Evolutionary conservation across 1,140 invertebrate species (phyloP), one percentile per base, ranked within the genome.

Genomic region (Coelopa frigida): DNA sequence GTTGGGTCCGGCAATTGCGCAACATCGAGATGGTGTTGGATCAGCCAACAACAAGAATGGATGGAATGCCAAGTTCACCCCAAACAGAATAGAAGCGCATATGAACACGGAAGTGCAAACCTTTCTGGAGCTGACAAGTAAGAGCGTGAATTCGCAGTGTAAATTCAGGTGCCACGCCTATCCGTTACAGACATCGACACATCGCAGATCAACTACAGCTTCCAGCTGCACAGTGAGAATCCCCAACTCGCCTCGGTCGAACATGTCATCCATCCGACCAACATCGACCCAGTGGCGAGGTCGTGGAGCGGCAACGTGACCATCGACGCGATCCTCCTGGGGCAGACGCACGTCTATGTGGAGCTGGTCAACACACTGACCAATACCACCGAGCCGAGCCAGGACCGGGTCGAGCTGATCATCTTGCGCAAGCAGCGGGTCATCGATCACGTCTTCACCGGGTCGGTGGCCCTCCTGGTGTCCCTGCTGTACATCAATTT

Each of bases 401-500:
- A 43, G 8, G 54, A 54, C 5, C 3, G 22, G 6, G 26, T 66
- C 29, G 17, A 52, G 17, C 48, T 89, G 5, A 77, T 72, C 10
- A 80, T 89, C 1, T 72, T 79, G 43, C 69, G 87, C 22, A 72
- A 80, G 45, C 59, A 78, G 32, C 67, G 81, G 33, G 47, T 78
- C 17, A 77, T 92, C 15, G 89, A 93, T 62, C 76, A 71, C 5
- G 69, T 88, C 14, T 95, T 94, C 55, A 83, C 85, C 0, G 76
- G 71, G 29, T 87, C 85, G 45, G 81, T 94, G 4, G 82, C 83
- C 7, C 67, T 79, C 37, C 75, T 96, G 35, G 87, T 94, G 40
- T 82, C 83, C 1, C 72, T 94, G 36, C 81, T 93, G 49, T 95
- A 91, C 61, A 85, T 95, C 35, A 94, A 95, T 70, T 94, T 95